Base-by-base conservation (phyloP, 2,797 vertebrate genomes). In the Pseudochromis fuscus region DNA sequence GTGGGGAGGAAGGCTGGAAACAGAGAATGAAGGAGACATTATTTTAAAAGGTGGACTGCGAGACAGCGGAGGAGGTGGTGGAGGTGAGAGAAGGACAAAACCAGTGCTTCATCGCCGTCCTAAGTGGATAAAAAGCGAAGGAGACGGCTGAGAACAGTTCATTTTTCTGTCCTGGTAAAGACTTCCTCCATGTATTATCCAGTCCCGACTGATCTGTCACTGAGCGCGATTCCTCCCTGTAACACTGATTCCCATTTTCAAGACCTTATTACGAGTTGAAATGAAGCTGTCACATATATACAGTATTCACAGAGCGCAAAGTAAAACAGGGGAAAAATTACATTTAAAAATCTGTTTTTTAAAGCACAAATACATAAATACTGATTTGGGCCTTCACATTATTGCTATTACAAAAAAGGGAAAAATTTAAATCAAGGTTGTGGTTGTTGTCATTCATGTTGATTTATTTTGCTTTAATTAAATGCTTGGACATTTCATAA, bases 81-180 rank as follows among this genome's bases (percentile, higher is more conserved):
- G 75, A 82, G 79, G 83, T 79, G 84, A 86, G 72, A 35, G 80
- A 82, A 81, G 84, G 87, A 90, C 71, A 61, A 64, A 79, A 53
- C 35, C 44, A 30, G 69, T 27, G 77, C 64, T 60, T 82, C 77
- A 19, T 72, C 9, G 76, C 23, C 24, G 24, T 80, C 77, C 67
- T 89, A 88, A 89, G 88, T 88, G 87, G 87, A 90, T 87, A 84
- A 87, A 82, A 90, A 90, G 79, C 19, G 67, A 72, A 87, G 75
- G 85, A 81, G 88, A 89, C 68, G 62, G 66, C 72, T 56, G 80
- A 81, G 80, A 84, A 79, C 73, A 63, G 81, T 83, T 89, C 67
- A 79, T 89, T 89, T 89, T 81, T 85, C 59, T 53, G 72, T 88
- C 75, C 69, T 31, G 33, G 73, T 73, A 23, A 80, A 84, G 79